Evolutionary conservation across 2,113 vertebrate genomes (phyloP).

Genomic region (Calidris pygmaea): DNA sequence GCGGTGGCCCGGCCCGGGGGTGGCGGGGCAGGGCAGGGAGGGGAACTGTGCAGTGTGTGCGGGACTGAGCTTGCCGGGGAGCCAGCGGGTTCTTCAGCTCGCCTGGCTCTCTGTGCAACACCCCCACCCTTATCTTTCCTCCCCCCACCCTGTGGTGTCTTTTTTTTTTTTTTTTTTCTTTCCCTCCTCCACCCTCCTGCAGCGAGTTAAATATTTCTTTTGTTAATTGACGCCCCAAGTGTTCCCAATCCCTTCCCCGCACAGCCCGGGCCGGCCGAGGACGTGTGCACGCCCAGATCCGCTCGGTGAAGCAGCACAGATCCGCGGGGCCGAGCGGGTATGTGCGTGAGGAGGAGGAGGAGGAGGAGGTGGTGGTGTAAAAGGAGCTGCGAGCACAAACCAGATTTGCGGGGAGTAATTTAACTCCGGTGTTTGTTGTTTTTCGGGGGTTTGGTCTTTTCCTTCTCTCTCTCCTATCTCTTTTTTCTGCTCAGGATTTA

Average conservation of each 20-base stretch:
- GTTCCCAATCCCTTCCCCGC: background rate
- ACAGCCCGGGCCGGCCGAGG: conserved; percentile 17
- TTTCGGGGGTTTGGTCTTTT: background rate
- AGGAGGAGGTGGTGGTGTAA: conserved; percentile 36
- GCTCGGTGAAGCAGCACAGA: conserved; percentile 42
- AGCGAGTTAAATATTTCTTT: conserved; percentile 37
- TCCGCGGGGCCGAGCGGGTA: conserved; percentile 29
- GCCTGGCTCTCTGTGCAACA: background rate
- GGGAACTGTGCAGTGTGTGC: background rate
- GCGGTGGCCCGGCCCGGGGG: background rate
- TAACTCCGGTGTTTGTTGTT: background rate
- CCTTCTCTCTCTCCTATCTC: background rate
- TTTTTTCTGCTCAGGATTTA: conserved; percentile 40
- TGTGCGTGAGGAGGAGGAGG: conserved; percentile 16
- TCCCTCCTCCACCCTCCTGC: background rate
- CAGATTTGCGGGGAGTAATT: conserved; percentile 48
- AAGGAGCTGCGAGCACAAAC: conserved; percentile 3
- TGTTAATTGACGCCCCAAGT: conserved; percentile 36
- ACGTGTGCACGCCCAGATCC: conserved; percentile 38
- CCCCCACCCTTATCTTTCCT: background rate
- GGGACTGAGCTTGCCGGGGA: background rate
- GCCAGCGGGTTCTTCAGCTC: background rate
- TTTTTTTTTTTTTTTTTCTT: background rate
- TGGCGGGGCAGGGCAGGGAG: background rate
- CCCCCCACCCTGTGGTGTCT: too few species aligned